phyloP scores from a whole-genome alignment of 2,797 vertebrate species.

The Chiloscyllium punctatum region DNA sequence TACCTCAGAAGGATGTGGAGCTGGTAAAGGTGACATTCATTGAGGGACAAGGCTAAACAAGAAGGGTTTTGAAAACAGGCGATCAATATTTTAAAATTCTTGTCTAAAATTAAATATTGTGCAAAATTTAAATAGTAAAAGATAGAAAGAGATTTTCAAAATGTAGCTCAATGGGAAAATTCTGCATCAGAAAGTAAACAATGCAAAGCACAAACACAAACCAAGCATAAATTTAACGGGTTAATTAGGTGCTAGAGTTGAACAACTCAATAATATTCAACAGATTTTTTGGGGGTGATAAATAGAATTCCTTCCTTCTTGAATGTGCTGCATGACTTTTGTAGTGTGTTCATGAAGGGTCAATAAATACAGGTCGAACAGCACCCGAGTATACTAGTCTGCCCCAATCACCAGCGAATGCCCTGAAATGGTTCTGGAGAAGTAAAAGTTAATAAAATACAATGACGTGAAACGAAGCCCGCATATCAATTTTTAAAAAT shows the following conservation, averaged over 20 bases:
- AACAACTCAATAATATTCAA: too few relatives aligned
- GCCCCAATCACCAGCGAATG: background rate
- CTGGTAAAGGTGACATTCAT: too few relatives aligned
- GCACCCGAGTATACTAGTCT: too few relatives aligned
- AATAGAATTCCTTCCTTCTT: background rate
- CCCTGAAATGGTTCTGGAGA: background rate
- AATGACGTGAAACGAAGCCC: background rate
- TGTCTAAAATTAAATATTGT: background rate
- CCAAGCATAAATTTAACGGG: background rate
- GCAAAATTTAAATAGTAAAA: background rate
- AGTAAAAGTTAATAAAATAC: background rate
- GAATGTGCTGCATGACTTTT: background rate
- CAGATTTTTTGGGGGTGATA: background rate
- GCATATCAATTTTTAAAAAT: background rate
- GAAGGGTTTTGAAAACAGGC: too few relatives aligned
- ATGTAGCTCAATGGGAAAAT: background rate
- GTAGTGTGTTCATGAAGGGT: background rate
- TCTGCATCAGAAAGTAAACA: background rate
- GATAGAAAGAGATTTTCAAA: background rate
- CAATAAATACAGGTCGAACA: background rate
- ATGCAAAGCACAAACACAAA: background rate
- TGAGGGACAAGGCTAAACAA: too few relatives aligned
- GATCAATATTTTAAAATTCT: too few relatives aligned
- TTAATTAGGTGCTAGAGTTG: too few relatives aligned
- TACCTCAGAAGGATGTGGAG: too few relatives aligned